Evolutionary conservation across 2,888 invertebrate species (phyloP), one percentile per base, ranked within the genome.

Genomic region (Ornithoptera alexandrae): DNA sequence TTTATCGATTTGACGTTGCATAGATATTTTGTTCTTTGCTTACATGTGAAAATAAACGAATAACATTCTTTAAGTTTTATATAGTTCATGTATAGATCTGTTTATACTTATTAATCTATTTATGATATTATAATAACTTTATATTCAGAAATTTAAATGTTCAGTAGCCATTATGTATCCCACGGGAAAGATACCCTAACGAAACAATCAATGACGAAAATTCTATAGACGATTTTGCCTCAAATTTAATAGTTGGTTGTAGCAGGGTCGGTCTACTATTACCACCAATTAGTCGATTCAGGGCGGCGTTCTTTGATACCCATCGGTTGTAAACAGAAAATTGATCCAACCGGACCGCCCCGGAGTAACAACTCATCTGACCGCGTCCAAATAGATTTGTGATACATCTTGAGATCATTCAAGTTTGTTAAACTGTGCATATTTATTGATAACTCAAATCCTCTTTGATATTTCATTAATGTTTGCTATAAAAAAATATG

Each of bases 241-340:
- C 70, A 72, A 75, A 72, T 77, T 77, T 76, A 77, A 78, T 78
- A 74, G 75, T 71, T 73, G 73, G 67, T 72, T 73, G 76, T 74
- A 71, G 74, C 72, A 74, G 77, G 78, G 73, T 70, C 67, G 82
- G 84, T 84, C 83, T 85, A 81, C 83, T 86, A 88, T 90, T 90
- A 90, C 88, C 82, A 86, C 86, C 89, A 92, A 92, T 92, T 92
- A 92, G 88, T 81, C 75, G 79, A 79, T 77, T 77, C 76, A 76
- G 74, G 74, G 83, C 86, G 89, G 86, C 77, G 80, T 79, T 81
- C 89, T 91, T 91, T 91, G 91, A 90, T 84, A 84, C 82, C 79
- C 81, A 79, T 78, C 81, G 83, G 85, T 81, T 86, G 86, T 89
- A 86, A 89, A 89, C 84, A 88, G 86, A 87, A 90, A 91, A 90